Evolutionary conservation across 2,888 invertebrate genomes (phyloP), one percentile per base, ranked within the genome.

Genomic region (Desoria tigrina): DNA sequence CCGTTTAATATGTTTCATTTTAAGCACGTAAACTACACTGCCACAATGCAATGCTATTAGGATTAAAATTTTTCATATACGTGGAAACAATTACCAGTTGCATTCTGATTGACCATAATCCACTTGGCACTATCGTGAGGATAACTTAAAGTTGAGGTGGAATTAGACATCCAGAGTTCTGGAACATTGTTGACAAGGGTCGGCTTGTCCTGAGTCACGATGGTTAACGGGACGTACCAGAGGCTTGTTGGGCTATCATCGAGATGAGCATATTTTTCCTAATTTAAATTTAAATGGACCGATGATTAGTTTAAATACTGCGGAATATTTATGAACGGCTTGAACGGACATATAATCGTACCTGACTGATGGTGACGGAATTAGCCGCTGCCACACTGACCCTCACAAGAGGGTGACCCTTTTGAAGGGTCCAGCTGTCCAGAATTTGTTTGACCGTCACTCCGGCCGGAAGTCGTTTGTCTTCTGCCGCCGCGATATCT

Each of bases 161-260:
- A 21, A 9, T 26, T 9, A 1, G 24, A 14, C 1, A 63, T 1
- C 64, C 64, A 64, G 2, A 60, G 9, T 53, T 53, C 27, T 0
- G 64, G 64, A 23, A 59, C 23, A 21, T 23, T 9, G 37, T 64
- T 55, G 1, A 37, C 56, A 2, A 68, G 61, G 72, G 79, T 72
- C 76, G 78, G 79, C 49, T 68, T 23, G 70, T 73, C 72, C 63
- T 78, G 77, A 1, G 78, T 78, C 21, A 80, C 80, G 68, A 81
- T 83, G 42, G 84, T 86, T 45, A 88, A 77, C 0, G 87, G 87
- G 18, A 88, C 83, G 73, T 84, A 83, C 88, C 88, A 88, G 9
- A n/a, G n/a, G n/a, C n/a, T n/a, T n/a, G n/a, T n/a, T n/a, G n/a
- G n/a, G n/a, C n/a, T n/a, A 23, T 53, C 53, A 6, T 53, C 26